Evolutionary conservation across 2,888 invertebrate species (phyloP), one percentile per base, ranked within the genome.

Genomic region (Arenicola marina): DNA sequence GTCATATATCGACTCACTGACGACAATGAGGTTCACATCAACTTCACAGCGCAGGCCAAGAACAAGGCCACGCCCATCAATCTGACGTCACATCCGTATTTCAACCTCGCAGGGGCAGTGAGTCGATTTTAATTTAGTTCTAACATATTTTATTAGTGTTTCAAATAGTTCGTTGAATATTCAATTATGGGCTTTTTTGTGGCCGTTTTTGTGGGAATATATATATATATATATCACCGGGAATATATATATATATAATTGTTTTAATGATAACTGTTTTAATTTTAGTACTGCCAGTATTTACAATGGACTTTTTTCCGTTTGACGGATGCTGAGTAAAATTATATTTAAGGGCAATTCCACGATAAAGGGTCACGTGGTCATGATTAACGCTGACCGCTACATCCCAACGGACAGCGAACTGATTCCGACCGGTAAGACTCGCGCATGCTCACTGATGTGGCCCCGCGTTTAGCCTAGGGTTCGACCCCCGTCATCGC

Each of bases 31-130:
- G 85, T 97, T 48, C 84, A 87, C 63, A 88, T 95, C 4, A 87
- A 89, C 64, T 92, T 91, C 87, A 88, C 86, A 69, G 92, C 92
- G 24, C 88, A 87, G 1, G 87, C 90, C 1, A 89, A 89, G 3
- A 89, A 88, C 3, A 91, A 91, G 77, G 87, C 91, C 0, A 95
- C 95, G 0, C 89, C 91, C 15, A 86, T 96, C 63, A 95, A 93
- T 82, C 84, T 96, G 60, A 93, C 93, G 46, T 92, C 91, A 80
- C 91, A 94, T 77, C 89, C 91, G 1, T 96, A 91, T 81, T 95
- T 95, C 83, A 97, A 97, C 84, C 86, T 97, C 48, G 92, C 90
- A 54, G 95, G 95, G 18, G 93, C 95, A 84, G 90, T 90, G 28
- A 26, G 46, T 59, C 7, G 11, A 53, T 53, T 7, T 29, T 15